A percentile compares a stretch with the other conserved stretches of the same genome.
phyloP scores from a whole-genome alignment of 2,888 invertebrate species.

The Troides oblongomaculatus region DNA sequence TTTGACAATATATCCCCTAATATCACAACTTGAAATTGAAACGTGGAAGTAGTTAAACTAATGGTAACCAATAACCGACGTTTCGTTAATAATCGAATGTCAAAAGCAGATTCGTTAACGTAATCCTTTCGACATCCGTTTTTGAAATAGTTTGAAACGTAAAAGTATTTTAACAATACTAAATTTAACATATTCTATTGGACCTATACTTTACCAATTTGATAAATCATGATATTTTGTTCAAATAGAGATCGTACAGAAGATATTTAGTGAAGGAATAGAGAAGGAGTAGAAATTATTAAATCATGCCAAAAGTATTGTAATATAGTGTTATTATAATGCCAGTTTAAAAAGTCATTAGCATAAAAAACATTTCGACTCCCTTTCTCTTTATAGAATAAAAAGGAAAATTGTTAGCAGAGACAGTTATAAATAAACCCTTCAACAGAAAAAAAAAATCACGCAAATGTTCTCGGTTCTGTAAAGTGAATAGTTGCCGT shows the following conservation, averaged over 20 bases:
- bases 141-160: not conserved
- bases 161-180: not conserved
- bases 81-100: slow-evolving; percentile 1
- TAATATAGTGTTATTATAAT: too few relatives aligned
- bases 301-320: too few relatives aligned
- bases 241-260: too few relatives aligned
- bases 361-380: too few relatives aligned
- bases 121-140: not conserved
- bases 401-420: not conserved
- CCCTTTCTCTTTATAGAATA: too few relatives aligned
- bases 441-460: not conserved
- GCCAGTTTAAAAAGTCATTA: too few relatives aligned
- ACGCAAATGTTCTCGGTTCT: not conserved
- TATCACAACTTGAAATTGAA: slow-evolving; percentile 1
- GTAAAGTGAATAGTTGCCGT: not conserved
- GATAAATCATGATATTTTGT: too few relatives aligned
- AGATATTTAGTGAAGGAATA: too few relatives aligned
- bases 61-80: not conserved
- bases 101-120: not conserved
- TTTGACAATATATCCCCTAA: not conserved
- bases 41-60: not conserved
- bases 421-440: not conserved
- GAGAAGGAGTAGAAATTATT: too few relatives aligned
- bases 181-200: not conserved
- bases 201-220: too few relatives aligned